Evolutionary conservation across 2,797 vertebrate genomes (phyloP).

Genomic region (Vireo griseus): DNA sequence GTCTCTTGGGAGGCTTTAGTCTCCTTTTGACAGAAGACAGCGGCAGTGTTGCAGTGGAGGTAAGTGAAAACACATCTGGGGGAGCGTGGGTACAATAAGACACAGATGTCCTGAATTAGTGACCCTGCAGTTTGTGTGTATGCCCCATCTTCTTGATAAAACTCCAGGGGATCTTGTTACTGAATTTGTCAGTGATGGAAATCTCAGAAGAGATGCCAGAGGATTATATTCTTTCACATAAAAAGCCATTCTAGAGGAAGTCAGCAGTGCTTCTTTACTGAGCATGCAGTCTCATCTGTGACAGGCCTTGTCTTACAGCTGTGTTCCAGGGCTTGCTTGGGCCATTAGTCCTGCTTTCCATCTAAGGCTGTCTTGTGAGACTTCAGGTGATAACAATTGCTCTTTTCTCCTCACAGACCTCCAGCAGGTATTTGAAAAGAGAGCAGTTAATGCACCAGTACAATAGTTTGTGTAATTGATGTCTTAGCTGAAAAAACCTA

Average conservation of each 20-base stretch:
- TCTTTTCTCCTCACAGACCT: neutral
- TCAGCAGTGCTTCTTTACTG: neutral
- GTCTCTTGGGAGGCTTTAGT: neutral
- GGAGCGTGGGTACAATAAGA: neutral
- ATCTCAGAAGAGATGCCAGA: neutral
- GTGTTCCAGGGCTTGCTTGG: neutral
- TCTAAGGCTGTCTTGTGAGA: neutral
- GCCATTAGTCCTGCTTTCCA: neutral
- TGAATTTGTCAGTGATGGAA: neutral
- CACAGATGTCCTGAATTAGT: slow-evolving; percentile 7
- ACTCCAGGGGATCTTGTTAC: neutral
- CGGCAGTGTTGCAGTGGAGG: neutral
- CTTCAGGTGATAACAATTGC: neutral
- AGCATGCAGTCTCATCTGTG: neutral
- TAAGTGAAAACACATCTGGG: neutral
- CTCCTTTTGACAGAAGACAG: neutral
- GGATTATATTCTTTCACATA: neutral
- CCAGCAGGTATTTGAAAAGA: neutral
- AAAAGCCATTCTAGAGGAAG: neutral
- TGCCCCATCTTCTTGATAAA: neutral
- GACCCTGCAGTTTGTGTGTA: neutral
- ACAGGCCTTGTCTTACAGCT: neutral
- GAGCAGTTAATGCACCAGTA: neutral
- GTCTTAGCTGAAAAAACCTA: neutral
- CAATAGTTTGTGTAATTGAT: neutral